Evolutionary conservation across 2,888 invertebrate species (phyloP).

Genomic region (Darwinula stevensoni): DNA sequence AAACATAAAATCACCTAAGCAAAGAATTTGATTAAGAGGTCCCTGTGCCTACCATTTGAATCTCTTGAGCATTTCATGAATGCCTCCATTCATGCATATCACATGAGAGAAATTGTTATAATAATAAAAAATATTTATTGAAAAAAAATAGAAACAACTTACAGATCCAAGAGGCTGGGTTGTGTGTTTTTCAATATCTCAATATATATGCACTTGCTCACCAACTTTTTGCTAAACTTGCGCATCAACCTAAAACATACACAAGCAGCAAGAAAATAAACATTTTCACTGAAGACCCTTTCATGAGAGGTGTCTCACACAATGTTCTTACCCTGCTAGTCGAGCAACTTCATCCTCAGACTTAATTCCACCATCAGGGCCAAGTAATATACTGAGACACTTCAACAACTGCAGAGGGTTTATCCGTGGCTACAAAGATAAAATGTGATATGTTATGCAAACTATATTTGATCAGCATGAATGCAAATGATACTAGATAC

Average conservation of each 20-base stretch:
- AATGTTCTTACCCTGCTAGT: conserved; percentile 57
- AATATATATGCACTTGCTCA: conserved; percentile 79
- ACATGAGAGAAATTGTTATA: too few species aligned
- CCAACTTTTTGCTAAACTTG: conserved; percentile 75
- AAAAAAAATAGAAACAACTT: too few species aligned
- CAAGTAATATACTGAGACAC: conserved; percentile 54
- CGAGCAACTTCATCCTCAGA: conserved; percentile 60
- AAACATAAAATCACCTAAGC: too few species aligned
- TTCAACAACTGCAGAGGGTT: conserved; percentile 63
- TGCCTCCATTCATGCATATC: too few species aligned
- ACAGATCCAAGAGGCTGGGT: conserved; percentile 44
- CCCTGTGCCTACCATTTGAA: too few species aligned
- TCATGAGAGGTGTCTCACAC: conserved; percentile 15
- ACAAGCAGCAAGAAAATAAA: conserved; percentile 1
- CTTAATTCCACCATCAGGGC: conserved; percentile 54
- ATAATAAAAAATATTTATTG: too few species aligned
- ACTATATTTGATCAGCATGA: too few species aligned
- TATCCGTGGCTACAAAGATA: conserved; percentile 44
- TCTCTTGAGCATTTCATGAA: too few species aligned
- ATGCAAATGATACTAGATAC: too few species aligned
- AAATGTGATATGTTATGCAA: too few species aligned
- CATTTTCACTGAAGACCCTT: not conserved
- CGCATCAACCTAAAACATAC: conserved; percentile 92
- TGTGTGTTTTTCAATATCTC: conserved; percentile 67
- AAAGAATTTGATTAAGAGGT: too few species aligned